Conservation (phyloP, 1,140 invertebrate species). For the Plutomurus gul region DNA sequence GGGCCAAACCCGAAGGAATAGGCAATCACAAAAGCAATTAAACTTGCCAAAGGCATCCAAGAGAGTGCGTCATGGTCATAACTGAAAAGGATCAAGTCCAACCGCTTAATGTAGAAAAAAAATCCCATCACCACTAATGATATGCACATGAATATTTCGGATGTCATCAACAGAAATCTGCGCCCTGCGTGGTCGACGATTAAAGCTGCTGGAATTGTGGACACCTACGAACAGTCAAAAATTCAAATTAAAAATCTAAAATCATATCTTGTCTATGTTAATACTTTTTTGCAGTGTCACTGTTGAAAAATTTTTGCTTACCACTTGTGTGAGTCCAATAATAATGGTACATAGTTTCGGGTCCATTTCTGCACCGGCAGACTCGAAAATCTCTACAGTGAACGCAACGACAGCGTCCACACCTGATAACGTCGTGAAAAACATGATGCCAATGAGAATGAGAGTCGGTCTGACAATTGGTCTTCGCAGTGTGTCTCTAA, state of each 20-base stretch:
- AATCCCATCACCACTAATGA: slow-evolving; percentile 58
- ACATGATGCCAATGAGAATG: slow-evolving; percentile 75
- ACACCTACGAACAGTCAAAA: slow-evolving; percentile 55
- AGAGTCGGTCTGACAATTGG: slow-evolving; percentile 66
- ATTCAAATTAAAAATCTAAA: background rate
- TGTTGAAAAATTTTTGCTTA: slow-evolving; percentile 54
- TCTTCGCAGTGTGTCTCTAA: slow-evolving; percentile 34
- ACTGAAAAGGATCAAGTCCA: slow-evolving; percentile 29
- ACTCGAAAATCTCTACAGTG: slow-evolving; percentile 60
- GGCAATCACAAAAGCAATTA: slow-evolving; percentile 59
- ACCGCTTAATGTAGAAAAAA: slow-evolving; percentile 59
- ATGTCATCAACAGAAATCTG: slow-evolving; percentile 63
- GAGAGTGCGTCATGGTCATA: slow-evolving; percentile 45
- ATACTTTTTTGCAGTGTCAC: background rate
- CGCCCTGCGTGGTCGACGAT: slow-evolving; percentile 67
- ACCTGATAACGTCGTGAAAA: slow-evolving; percentile 68
- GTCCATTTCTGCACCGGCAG: slow-evolving; percentile 54
- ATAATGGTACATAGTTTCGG: slow-evolving; percentile 57
- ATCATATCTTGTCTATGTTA: background rate
- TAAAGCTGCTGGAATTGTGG: slow-evolving; percentile 60
- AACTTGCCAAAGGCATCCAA: slow-evolving; percentile 60
- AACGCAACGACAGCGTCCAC: slow-evolving; percentile 62
- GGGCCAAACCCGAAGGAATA: slow-evolving; percentile 63
- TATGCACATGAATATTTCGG: slow-evolving; percentile 59
- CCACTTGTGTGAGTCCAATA: slow-evolving; percentile 62